phyloP scores from a whole-genome alignment of 2,888 invertebrate genomes.

The Pardosa pseudoannulata region DNA sequence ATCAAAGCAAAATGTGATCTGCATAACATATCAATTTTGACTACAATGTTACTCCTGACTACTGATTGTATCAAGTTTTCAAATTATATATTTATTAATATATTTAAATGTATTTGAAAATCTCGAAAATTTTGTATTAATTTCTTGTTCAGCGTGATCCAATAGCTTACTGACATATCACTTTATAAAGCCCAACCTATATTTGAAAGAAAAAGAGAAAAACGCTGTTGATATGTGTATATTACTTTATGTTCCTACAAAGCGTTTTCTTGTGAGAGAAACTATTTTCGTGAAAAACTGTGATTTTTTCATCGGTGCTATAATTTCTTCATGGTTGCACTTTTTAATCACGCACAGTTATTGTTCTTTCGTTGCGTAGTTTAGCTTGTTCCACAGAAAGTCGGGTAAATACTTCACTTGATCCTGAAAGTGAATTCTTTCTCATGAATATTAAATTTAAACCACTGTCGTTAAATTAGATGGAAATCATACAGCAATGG shows the following conservation, averaged over 20 bases:
- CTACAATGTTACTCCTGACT: conserved; percentile 20
- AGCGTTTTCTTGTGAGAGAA: neutral
- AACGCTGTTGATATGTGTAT: neutral
- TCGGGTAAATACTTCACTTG: too few species aligned
- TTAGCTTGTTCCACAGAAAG: neutral
- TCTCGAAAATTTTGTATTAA: conserved; percentile 12
- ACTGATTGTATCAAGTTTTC: conserved; percentile 50
- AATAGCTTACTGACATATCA: conserved; percentile 37
- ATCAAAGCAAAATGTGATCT: neutral
- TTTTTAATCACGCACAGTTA: conserved; percentile 67
- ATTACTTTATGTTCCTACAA: conserved; percentile 3
- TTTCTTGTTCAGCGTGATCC: conserved; percentile 51
- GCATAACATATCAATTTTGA: neutral
- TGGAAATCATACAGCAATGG: too few species aligned
- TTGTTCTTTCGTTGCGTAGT: neutral
- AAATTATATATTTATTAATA: conserved; percentile 35
- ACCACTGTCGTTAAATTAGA: too few species aligned
- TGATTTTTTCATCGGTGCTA: conserved; percentile 16
- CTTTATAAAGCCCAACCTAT: neutral
- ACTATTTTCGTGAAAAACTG: conserved; percentile 3
- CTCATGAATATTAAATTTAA: too few species aligned
- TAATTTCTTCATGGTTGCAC: conserved; percentile 35
- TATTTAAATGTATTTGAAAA: conserved; percentile 22
- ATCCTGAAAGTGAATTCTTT: too few species aligned
- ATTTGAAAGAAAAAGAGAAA: neutral